Evolutionary conservation across 2,797 vertebrate species (phyloP).

Genomic region (Decapterus maruadsi): DNA sequence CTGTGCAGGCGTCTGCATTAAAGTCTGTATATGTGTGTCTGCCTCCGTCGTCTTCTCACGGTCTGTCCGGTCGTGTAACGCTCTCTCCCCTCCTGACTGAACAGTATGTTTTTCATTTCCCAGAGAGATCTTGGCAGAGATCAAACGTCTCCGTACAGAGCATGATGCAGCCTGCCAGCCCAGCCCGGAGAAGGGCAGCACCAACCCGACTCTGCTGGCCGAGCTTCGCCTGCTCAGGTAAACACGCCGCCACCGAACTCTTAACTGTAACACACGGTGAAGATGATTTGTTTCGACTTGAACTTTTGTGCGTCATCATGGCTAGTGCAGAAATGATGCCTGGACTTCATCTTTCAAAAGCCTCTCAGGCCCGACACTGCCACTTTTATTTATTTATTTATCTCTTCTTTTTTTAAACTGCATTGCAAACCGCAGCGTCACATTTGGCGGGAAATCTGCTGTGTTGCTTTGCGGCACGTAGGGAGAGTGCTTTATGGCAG

Average conservation of each 20-base stretch:
- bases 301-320: not conserved
- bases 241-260: slow-evolving; percentile 9
- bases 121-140: slow-evolving; percentile 95
- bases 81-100: slow-evolving; percentile 53
- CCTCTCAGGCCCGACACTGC: not conserved
- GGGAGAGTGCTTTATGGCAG: slow-evolving; percentile 63
- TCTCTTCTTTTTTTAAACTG: not conserved
- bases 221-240: slow-evolving; percentile 94
- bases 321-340: not conserved
- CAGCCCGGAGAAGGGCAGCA: slow-evolving; percentile 91
- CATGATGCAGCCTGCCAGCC: slow-evolving; percentile 93
- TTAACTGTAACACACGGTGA: too few species aligned
- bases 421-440: slow-evolving; percentile 15
- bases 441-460: slow-evolving; percentile 60
- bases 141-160: slow-evolving; percentile 91
- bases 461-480: slow-evolving; percentile 48
- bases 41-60: slow-evolving; percentile 6
- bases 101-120: slow-evolving; percentile 57
- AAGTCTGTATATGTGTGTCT: not conserved
- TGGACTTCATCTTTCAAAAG: not conserved
- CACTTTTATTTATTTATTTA: too few species aligned
- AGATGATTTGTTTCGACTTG: not conserved
- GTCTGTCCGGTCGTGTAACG: slow-evolving; percentile 36
- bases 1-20: not conserved
- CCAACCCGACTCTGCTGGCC: slow-evolving; percentile 93